Evolutionary conservation across 2,888 invertebrate genomes (phyloP).

Genomic region (Ptychoptera contaminata): DNA sequence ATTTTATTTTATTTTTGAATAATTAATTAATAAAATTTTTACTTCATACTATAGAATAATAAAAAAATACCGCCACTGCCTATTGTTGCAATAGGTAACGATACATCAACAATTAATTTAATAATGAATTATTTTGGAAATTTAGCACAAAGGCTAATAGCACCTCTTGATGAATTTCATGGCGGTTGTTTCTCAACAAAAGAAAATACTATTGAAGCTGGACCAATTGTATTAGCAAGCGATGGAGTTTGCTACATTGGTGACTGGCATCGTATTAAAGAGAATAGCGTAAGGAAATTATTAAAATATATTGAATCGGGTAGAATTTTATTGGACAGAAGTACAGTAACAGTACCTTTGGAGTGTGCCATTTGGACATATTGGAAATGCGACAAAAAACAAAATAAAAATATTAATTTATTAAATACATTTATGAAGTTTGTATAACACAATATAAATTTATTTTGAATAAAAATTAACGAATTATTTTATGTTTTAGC

Average conservation of each 20-base stretch:
- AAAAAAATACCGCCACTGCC: conserved; percentile 21
- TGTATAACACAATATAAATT: conserved; percentile 8
- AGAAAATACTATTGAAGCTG: conserved; percentile 23
- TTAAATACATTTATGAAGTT: conserved; percentile 26
- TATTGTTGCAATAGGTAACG: conserved; percentile 21
- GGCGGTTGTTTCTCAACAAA: conserved; percentile 9
- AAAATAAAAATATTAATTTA: conserved; percentile 17
- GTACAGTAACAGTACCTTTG: conserved; percentile 15
- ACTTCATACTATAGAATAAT: conserved; percentile 10
- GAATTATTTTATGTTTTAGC: conserved; percentile 13
- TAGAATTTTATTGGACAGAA: conserved; percentile 17
- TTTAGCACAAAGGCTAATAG: conserved; percentile 22
- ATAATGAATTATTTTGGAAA: conserved; percentile 21
- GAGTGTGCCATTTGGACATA: conserved; percentile 28
- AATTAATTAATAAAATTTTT: neutral
- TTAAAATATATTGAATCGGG: conserved; percentile 20
- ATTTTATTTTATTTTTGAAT: neutral
- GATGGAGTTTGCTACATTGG: conserved; percentile 29
- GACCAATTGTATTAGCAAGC: conserved; percentile 24
- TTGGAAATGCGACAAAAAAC: conserved; percentile 19
- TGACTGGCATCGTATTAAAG: conserved; percentile 24
- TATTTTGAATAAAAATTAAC: conserved; percentile 1
- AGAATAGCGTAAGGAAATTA: conserved; percentile 15
- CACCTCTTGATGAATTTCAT: conserved; percentile 18
- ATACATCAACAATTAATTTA: conserved; percentile 18